These are phyloP conservation scores for Lutraria lutraria DNA, from an alignment of 2,888 invertebrate species.

Conservation along the genomic window DNA sequence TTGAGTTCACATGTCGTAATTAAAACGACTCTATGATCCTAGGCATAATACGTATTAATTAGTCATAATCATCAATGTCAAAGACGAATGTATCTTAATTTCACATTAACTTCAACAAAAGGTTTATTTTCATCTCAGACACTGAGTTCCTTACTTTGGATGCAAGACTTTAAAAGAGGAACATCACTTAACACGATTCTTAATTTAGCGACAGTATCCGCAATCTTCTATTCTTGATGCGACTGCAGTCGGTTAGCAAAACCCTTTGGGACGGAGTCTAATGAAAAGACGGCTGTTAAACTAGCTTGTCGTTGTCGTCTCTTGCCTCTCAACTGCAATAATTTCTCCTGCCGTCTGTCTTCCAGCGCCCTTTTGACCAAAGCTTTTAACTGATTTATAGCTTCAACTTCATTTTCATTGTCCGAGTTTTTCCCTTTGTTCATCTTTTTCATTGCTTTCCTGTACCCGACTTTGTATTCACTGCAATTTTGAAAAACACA, in stretches of 20 bases:
- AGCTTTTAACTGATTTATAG: slow-evolving; percentile 43
- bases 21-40: too few relatives aligned
- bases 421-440: slow-evolving; percentile 24
- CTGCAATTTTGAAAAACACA: slow-evolving; percentile 39
- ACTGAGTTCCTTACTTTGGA: too few relatives aligned
- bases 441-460: slow-evolving; percentile 58
- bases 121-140: too few relatives aligned
- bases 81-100: too few relatives aligned
- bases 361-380: slow-evolving; percentile 54
- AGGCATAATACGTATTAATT: too few relatives aligned
- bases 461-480: slow-evolving; percentile 61
- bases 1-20: too few relatives aligned
- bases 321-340: slow-evolving; percentile 15
- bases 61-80: too few relatives aligned
- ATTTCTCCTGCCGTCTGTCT: slow-evolving; percentile 44
- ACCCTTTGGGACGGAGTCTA: background rate
- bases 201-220: too few relatives aligned
- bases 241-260: background rate
- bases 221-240: slow-evolving; percentile 20
- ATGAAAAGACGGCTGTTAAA: slow-evolving; percentile 55
- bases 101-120: too few relatives aligned
- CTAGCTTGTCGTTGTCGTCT: slow-evolving; percentile 54
- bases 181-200: too few relatives aligned
- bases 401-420: slow-evolving; percentile 41
- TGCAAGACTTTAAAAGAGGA: too few relatives aligned